Percentiles rank a stretch among this genome's conserved stretches.
These are phyloP conservation scores for Catotricha subobsoleta DNA, from an alignment of 2,888 invertebrate genomes.

Conservation along the genomic window DNA sequence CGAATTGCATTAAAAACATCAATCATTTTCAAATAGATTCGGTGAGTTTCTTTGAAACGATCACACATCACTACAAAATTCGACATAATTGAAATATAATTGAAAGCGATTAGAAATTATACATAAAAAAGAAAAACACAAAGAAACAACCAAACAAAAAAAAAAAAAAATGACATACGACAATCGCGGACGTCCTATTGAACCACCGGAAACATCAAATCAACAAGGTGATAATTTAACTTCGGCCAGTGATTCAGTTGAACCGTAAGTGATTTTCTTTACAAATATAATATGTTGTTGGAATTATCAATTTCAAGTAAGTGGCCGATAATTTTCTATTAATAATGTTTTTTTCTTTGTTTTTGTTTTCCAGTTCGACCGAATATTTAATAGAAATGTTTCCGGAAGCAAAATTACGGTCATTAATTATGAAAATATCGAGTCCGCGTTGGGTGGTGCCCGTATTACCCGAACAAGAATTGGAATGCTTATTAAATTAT, in stretches of 20 bases:
- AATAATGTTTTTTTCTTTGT: not conserved
- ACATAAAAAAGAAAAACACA: too few relatives aligned
- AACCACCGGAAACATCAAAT: constrained; percentile 5
- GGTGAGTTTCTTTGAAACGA: too few relatives aligned
- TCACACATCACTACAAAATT: too few relatives aligned
- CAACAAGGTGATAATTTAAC: too few relatives aligned
- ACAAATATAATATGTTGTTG: too few relatives aligned
- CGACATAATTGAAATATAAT: too few relatives aligned
- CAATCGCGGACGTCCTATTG: constrained; percentile 4
- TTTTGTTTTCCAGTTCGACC: constrained; percentile 12
- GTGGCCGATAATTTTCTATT: not conserved
- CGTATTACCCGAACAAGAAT: constrained; percentile 87
- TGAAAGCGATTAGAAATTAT: too few relatives aligned
- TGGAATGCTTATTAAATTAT: constrained; percentile 78
- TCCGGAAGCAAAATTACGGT: constrained; percentile 70
- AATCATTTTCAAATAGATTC: too few relatives aligned
- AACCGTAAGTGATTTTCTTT: too few relatives aligned
- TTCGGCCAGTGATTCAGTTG: too few relatives aligned
- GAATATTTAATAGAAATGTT: constrained; percentile 37
- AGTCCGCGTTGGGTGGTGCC: constrained; percentile 95
- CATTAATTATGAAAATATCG: constrained; percentile 90
- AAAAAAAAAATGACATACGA: constrained; percentile 8
- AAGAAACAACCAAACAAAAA: too few relatives aligned
- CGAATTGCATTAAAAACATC: too few relatives aligned
- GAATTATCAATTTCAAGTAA: not conserved